These are phyloP conservation scores for Ceratina australensis DNA, from an alignment of 1,140 invertebrate genomes.

Conservation along the genomic window DNA sequence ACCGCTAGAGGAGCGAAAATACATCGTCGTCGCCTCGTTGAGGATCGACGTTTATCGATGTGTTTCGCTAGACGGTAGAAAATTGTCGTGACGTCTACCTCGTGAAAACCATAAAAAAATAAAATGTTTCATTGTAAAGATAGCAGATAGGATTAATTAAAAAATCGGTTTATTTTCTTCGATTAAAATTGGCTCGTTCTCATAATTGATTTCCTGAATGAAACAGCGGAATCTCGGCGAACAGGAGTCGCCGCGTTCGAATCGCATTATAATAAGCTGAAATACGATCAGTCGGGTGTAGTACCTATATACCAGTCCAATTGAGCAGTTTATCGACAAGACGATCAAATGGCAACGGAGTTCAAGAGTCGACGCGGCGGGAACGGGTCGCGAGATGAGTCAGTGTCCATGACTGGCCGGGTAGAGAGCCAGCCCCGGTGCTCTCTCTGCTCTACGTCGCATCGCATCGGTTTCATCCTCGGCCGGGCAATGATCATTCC, in stretches of 20 bases:
- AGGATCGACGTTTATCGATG: neutral
- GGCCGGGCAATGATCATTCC: constrained; percentile 57
- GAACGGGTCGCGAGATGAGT: constrained; percentile 32
- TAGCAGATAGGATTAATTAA: too few relatives aligned
- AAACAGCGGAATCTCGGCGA: too few relatives aligned
- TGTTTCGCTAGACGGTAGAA: constrained; percentile 11
- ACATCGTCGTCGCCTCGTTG: constrained; percentile 9
- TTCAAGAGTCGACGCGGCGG: neutral
- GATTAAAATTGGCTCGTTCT: too few relatives aligned
- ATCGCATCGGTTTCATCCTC: constrained; percentile 61
- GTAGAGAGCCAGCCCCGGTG: constrained; percentile 26
- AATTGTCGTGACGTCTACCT: neutral
- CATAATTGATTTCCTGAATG: too few relatives aligned
- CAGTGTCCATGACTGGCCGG: constrained; percentile 38
- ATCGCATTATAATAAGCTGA: neutral
- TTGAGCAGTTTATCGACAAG: neutral
- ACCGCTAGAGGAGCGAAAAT: constrained; percentile 32
- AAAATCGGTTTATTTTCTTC: too few relatives aligned
- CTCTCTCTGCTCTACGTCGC: neutral
- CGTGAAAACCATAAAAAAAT: too few relatives aligned
- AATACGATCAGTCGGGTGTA: neutral
- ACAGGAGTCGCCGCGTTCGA: too few relatives aligned
- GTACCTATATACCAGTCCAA: too few relatives aligned
- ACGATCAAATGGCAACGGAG: neutral
- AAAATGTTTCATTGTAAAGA: too few relatives aligned